Conservation (phyloP, 2,113 vertebrate genomes). For the Harpagus bidentatus region DNA sequence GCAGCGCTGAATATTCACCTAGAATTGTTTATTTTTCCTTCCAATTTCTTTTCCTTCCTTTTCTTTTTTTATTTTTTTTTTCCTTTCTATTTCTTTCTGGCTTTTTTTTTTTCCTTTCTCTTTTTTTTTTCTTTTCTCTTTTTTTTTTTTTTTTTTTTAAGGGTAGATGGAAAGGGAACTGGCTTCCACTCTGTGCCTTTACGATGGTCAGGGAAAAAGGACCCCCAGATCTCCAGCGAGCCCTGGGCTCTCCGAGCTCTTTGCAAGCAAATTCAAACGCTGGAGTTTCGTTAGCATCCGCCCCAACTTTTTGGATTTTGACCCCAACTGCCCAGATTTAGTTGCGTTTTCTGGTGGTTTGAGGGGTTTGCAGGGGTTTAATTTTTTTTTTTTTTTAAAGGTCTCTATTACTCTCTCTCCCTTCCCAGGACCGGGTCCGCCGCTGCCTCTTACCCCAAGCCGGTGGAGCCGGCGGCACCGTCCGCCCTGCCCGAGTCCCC, state of each 20-base stretch:
- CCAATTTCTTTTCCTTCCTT: not conserved
- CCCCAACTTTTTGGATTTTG: not conserved
- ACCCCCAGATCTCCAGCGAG: not conserved
- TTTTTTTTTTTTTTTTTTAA: not conserved
- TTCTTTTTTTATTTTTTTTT: not conserved
- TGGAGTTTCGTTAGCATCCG: not conserved
- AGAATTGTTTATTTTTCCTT: not conserved
- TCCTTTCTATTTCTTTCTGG: fast-evolving
- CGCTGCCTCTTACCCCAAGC: not conserved
- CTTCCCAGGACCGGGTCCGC: not conserved
- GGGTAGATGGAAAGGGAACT: fast-evolving
- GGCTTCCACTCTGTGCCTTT: not conserved
- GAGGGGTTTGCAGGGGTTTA: too few relatives aligned
- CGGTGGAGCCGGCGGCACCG: fast-evolving
- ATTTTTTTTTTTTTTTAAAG: not conserved
- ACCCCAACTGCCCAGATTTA: not conserved
- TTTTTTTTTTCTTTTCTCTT: not conserved
- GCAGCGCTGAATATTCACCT: not conserved
- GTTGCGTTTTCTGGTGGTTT: not conserved
- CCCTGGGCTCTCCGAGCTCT: not conserved
- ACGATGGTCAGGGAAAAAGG: not conserved
- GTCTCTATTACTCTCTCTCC: not conserved
- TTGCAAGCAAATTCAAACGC: not conserved
- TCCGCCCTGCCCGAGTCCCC: fast-evolving
- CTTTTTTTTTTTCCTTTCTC: too few relatives aligned